Evolutionary conservation across 1,140 invertebrate genomes (phyloP).

Genomic region (Drosophila arawakana): DNA sequence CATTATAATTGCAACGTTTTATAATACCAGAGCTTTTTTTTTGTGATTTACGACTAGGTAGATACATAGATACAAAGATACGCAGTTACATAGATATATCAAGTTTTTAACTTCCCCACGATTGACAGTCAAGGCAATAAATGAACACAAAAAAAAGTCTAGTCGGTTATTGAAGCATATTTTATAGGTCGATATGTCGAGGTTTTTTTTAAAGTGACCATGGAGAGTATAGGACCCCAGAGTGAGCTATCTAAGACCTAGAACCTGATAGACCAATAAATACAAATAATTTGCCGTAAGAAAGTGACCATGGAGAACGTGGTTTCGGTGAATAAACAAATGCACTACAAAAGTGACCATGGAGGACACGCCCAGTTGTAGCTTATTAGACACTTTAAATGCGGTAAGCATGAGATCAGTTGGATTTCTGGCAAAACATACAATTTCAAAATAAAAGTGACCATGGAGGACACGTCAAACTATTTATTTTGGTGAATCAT

Average conservation of each 20-base stretch:
- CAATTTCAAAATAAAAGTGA: not conserved
- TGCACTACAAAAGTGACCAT: not conserved
- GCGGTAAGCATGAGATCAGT: too few relatives aligned
- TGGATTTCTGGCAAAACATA: too few relatives aligned
- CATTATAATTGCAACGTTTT: slow-evolving; percentile 61
- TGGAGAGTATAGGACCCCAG: not conserved
- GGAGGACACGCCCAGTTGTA: not conserved
- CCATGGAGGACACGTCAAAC: not conserved
- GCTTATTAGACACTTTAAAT: too few relatives aligned
- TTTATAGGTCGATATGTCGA: not conserved
- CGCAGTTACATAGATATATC: slow-evolving; percentile 1
- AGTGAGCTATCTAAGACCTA: too few relatives aligned
- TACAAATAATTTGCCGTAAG: not conserved
- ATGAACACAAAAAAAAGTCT: slow-evolving; percentile 10
- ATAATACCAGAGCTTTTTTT: slow-evolving; percentile 35
- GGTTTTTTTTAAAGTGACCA: not conserved
- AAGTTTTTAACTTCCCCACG: slow-evolving; percentile 7
- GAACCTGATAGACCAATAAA: too few relatives aligned
- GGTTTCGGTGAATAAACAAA: not conserved
- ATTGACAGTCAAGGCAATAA: slow-evolving; percentile 32
- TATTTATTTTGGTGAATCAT: too few relatives aligned
- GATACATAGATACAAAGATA: not conserved
- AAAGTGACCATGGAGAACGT: not conserved
- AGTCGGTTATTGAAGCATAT: not conserved
- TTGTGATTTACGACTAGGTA: slow-evolving; percentile 32